phyloP scores from a whole-genome alignment of 2,888 invertebrate genomes.

The Tetranychus piercei region DNA sequence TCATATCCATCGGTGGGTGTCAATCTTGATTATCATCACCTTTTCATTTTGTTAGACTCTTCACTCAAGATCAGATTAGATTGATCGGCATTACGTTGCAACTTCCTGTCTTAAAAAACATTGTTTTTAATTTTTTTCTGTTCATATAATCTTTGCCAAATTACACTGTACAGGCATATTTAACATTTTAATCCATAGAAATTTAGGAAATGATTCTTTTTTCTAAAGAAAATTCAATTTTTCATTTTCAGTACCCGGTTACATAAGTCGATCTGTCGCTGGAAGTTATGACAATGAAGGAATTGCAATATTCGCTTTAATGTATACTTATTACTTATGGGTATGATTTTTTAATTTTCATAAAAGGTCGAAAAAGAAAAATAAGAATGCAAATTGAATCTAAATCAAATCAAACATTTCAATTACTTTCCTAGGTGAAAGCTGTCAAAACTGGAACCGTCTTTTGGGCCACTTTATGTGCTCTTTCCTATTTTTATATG shows the following conservation, averaged over 20 bases:
- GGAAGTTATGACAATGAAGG: conserved; percentile 99
- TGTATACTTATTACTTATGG: conserved; percentile 96
- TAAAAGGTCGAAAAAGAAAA: neutral
- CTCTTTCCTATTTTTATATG: conserved; percentile 98
- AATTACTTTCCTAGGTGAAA: conserved; percentile 40
- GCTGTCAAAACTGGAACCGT: conserved; percentile 93
- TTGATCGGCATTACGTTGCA: neutral
- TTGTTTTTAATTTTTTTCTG: conserved; percentile 7
- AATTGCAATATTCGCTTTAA: conserved; percentile 96
- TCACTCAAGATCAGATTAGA: conserved; percentile 9
- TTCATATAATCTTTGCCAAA: neutral
- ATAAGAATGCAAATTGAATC: no score
- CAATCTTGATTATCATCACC: neutral
- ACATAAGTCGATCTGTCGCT: conserved; percentile 94
- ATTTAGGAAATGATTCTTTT: conserved; percentile 45
- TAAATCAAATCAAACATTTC: neutral
- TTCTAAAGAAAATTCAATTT: neutral
- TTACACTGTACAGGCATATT: no score
- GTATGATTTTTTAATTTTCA: conserved; percentile 36
- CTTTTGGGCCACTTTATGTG: conserved; percentile 83
- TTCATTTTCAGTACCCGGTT: conserved; percentile 63
- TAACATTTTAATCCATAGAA: neutral
- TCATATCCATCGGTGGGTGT: conserved; percentile 62
- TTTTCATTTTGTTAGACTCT: neutral
- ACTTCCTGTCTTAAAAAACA: neutral